Evolutionary conservation across 2,888 invertebrate genomes (phyloP).

Genomic region (Erpobdella octoculata): DNA sequence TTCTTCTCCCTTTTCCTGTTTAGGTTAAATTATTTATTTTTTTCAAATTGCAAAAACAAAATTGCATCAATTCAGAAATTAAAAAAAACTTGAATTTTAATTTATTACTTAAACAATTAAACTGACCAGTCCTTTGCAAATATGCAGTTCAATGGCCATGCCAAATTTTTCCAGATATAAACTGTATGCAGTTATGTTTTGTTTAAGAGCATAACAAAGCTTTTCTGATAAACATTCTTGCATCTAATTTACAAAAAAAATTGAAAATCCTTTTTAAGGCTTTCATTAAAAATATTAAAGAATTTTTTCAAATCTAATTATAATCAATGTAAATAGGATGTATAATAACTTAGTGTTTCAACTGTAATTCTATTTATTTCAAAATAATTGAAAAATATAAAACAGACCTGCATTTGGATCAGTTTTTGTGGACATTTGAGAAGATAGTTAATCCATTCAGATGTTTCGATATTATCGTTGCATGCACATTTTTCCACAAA

Average conservation of each 20-base stretch:
- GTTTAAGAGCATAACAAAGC: too few species aligned
- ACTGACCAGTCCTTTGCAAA: too few species aligned
- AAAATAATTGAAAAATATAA: not conserved
- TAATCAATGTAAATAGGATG: too few species aligned
- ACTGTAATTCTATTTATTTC: not conserved
- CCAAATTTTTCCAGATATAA: too few species aligned
- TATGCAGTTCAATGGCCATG: too few species aligned
- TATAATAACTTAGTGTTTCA: too few species aligned
- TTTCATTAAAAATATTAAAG: not conserved
- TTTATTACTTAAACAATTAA: too few species aligned
- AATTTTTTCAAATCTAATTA: not conserved
- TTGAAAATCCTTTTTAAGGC: not conserved
- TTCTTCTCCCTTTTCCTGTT: not conserved
- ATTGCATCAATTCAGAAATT: too few species aligned
- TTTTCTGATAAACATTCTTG: too few species aligned
- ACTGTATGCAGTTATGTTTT: too few species aligned
- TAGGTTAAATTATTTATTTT: not conserved
- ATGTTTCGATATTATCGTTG: not conserved
- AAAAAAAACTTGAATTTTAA: too few species aligned
- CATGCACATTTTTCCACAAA: constrained; percentile 1
- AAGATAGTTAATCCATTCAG: not conserved
- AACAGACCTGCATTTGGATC: not conserved
- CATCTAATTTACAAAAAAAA: not conserved
- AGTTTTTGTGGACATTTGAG: not conserved
- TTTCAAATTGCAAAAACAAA: too few species aligned